These are phyloP conservation scores for Tetranychus truncatus DNA, from an alignment of 2,888 invertebrate species.

Conservation along the genomic window DNA sequence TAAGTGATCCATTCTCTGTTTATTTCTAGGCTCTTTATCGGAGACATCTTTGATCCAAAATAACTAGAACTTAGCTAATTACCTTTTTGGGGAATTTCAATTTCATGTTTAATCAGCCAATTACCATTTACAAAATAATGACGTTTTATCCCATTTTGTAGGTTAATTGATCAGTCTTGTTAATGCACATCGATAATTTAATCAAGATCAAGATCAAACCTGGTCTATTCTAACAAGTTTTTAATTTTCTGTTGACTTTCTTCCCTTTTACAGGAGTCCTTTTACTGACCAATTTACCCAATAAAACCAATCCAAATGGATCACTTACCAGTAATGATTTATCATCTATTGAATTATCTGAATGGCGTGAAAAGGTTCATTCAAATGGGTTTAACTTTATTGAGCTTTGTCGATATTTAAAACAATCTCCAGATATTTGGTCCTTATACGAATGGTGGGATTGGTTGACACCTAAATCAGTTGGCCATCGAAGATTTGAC, in stretches of 20 bases:
- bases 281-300: background rate
- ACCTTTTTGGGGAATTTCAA: too few relatives aligned
- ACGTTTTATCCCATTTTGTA: too few relatives aligned
- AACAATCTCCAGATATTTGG: conserved; percentile 36
- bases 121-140: background rate
- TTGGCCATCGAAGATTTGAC: conserved; percentile 38
- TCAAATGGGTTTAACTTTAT: conserved; percentile 40
- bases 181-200: too few relatives aligned
- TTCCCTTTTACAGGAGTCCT: background rate
- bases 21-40: too few relatives aligned
- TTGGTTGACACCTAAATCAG: conserved; percentile 35
- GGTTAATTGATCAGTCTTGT: too few relatives aligned
- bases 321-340: background rate
- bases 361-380: conserved; percentile 48
- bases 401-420: conserved; percentile 31
- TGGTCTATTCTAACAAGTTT: too few relatives aligned
- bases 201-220: too few relatives aligned
- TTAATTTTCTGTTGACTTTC: background rate
- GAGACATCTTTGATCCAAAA: too few relatives aligned
- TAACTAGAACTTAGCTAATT: too few relatives aligned
- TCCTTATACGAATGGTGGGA: conserved; percentile 36
- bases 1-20: too few relatives aligned
- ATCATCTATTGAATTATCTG: conserved; percentile 35
- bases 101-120: background rate
- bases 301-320: background rate